Evolutionary conservation across 2,797 vertebrate genomes (phyloP), one percentile per base, ranked within the genome.

Genomic region (Chloroceryle inda): DNA sequence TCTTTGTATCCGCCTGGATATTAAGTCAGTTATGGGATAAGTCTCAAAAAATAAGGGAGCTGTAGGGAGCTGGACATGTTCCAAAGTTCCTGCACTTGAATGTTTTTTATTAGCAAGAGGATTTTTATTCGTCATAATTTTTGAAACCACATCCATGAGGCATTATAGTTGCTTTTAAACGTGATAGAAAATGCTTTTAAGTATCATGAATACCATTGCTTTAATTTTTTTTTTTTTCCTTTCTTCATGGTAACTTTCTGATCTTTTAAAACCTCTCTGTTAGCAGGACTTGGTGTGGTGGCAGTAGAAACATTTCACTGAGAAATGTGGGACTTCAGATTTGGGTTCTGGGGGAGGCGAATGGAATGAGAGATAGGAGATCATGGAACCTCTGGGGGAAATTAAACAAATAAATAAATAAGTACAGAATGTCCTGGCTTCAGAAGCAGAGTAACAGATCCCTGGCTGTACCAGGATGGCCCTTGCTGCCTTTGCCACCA

Each of bases 341-440:
- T 35, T 63, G 29, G 35, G 19, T 18, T 72, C 23, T 74, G 16
- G 63, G 33, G 11, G 24, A 44, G 20, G 9, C 47, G 50, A 29
- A 62, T 47, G 18, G 15, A 62, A 10, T 2, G 0, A 33, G 31
- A 27, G 42, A 18, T 31, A 17, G 0, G 26, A 49, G 37, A n/a
- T 21, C 3, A 2, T 38, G 40, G 11, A 4, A 68, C 31, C 33
- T 63, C 18, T 22, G 6, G 20, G 29, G 6, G 22, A 47, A 45
- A 47, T 37, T 37, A 37, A 37, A 9, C 10, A 37, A 37, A 9
- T 37, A 37, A 37, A 37, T 6, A 47, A 47, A 23, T 11, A 22
- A 18, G 22, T 33, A 7, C 23, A 49, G 27, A 29, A 29, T 11
- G 13, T 45, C 24, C 9, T 45, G 35, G 5, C 33, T 79, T 76